A percentile compares a stretch with the other conserved stretches of the same genome.
These are phyloP conservation scores for Drosophila chauvacae DNA, from an alignment of 1,140 invertebrate genomes.

Conservation along the genomic window DNA sequence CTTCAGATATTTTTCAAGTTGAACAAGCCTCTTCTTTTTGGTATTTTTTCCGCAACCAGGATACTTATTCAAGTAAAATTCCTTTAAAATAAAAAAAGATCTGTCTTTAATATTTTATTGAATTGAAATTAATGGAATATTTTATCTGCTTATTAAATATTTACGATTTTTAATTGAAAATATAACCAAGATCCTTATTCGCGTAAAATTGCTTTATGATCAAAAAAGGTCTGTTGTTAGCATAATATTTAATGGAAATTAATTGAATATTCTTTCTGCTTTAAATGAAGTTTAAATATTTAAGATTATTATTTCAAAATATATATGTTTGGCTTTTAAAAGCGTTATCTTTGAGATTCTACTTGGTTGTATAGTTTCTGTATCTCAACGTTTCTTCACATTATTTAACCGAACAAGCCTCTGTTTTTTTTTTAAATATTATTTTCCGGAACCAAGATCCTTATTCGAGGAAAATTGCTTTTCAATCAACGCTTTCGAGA, in stretches of 20 bases:
- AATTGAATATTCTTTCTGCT: background rate
- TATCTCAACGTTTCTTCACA: background rate
- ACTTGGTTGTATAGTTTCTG: background rate
- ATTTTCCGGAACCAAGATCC: slow-evolving; percentile 6
- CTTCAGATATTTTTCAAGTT: no score
- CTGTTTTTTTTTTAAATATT: background rate
- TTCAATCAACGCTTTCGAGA: slow-evolving; percentile 40
- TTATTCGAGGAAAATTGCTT: slow-evolving; percentile 34
- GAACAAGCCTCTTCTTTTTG: no score
- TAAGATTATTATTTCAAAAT: background rate
- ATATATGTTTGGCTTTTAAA: background rate
- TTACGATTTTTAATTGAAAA: no score
- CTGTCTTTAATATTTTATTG: no score
- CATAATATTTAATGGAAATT: background rate
- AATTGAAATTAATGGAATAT: no score
- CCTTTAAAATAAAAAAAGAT: background rate
- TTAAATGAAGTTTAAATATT: background rate
- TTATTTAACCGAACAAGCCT: background rate
- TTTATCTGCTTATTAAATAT: no score
- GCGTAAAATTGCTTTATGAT: no score
- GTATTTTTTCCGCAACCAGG: no score
- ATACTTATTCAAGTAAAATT: no score
- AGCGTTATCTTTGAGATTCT: background rate
- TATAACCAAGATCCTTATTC: no score
- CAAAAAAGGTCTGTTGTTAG: background rate